These are phyloP conservation scores for Eupithecia vulgata DNA, from an alignment of 2,888 invertebrate species.

Conservation along the genomic window DNA sequence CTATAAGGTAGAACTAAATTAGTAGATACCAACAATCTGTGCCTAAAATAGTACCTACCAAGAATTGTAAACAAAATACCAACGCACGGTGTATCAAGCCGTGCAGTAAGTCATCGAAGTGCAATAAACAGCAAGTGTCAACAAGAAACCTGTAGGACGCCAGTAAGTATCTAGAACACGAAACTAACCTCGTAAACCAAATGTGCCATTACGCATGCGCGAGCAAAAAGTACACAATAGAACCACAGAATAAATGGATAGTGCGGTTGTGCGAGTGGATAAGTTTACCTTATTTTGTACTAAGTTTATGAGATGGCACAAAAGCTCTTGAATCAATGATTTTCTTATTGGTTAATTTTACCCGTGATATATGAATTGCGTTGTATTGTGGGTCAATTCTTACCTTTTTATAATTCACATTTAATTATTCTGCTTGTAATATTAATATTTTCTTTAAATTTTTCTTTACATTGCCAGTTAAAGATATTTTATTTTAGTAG, in stretches of 20 bases:
- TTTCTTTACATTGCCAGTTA: too few species aligned
- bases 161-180: conserved; percentile 10
- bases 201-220: conserved; percentile 28
- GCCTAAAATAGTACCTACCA: not conserved
- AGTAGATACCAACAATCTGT: not conserved
- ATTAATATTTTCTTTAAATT: too few species aligned
- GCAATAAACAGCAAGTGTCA: conserved; percentile 20
- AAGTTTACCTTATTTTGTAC: not conserved
- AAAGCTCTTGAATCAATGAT: not conserved
- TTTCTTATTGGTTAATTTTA: too few species aligned
- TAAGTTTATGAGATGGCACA: not conserved
- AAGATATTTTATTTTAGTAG: too few species aligned
- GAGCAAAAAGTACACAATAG: conserved; percentile 54
- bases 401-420: too few species aligned
- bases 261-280: not conserved
- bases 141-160: conserved; percentile 12
- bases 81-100: not conserved
- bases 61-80: not conserved
- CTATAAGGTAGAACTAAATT: not conserved
- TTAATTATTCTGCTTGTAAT: too few species aligned
- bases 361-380: not conserved
- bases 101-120: not conserved
- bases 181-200: conserved; percentile 29
- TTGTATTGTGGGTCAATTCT: too few species aligned
- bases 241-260: conserved; percentile 1